Evolutionary conservation across 2,113 vertebrate species (phyloP).

Genomic region (Apodemus speciosus): DNA sequence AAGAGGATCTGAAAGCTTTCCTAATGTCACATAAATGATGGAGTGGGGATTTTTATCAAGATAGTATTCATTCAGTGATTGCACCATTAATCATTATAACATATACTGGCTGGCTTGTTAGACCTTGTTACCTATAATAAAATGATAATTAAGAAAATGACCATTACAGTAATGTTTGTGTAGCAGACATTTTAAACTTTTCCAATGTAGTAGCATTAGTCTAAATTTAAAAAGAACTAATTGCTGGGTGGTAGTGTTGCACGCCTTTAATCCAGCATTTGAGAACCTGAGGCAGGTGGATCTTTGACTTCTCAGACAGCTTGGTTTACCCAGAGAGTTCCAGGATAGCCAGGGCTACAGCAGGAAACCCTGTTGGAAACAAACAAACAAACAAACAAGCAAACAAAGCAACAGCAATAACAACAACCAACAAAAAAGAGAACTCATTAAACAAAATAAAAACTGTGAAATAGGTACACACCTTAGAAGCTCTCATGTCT

Average conservation of each 20-base stretch:
- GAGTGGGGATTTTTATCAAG: conserved; percentile 45
- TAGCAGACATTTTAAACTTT: conserved; percentile 7
- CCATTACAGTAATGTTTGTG: conserved; percentile 36
- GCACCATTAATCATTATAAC: not conserved
- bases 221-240: not conserved
- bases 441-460: conserved; percentile 50
- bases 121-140: conserved; percentile 11
- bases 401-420: not conserved
- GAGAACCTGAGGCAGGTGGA: not conserved
- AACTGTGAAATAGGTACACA: conserved; percentile 3
- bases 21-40: conserved; percentile 31
- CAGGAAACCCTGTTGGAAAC: not conserved
- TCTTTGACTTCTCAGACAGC: not conserved
- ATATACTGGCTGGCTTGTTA: conserved; percentile 4
- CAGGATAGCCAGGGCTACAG: not conserved
- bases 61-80: conserved; percentile 22
- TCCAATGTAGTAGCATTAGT: not conserved
- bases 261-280: not conserved
- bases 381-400: not conserved
- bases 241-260: not conserved
- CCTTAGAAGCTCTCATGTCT: conserved; percentile 47
- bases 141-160: conserved; percentile 2
- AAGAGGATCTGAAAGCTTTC: not conserved
- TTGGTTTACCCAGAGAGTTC: not conserved
- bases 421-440: not conserved